Evolutionary conservation across 2,113 vertebrate species (phyloP).

Genomic region (Rhea americana): DNA sequence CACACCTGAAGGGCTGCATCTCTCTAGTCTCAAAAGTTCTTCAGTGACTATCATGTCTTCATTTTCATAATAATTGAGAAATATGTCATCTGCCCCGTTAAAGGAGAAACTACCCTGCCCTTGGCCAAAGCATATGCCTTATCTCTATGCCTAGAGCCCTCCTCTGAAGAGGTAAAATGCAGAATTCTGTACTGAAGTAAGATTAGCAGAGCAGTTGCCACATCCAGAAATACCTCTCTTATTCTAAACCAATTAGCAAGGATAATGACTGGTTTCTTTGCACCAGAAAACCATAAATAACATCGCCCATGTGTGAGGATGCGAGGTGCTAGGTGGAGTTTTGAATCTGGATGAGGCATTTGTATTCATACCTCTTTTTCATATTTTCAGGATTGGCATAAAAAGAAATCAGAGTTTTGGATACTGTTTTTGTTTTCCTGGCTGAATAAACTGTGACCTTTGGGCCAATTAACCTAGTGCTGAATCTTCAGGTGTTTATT

Average conservation of each 20-base stretch:
- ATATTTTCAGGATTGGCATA: background rate
- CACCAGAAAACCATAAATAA: background rate
- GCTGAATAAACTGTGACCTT: background rate
- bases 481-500: background rate
- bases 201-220: background rate
- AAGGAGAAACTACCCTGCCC: background rate
- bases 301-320: background rate
- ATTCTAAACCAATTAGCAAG: constrained; percentile 20
- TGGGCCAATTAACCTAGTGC: background rate
- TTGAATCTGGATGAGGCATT: background rate
- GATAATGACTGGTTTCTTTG: background rate
- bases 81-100: background rate
- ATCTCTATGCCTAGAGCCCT: background rate
- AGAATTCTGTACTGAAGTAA: background rate
- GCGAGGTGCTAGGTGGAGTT: background rate
- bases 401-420: background rate
- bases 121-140: background rate
- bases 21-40: background rate
- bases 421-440: background rate
- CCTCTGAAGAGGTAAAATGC: background rate
- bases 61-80: background rate
- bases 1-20: background rate
- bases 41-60: background rate
- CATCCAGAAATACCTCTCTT: constrained; percentile 12
- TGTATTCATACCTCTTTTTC: background rate